phyloP scores from a whole-genome alignment of 1,140 invertebrate genomes.

The Homarus americanus region DNA sequence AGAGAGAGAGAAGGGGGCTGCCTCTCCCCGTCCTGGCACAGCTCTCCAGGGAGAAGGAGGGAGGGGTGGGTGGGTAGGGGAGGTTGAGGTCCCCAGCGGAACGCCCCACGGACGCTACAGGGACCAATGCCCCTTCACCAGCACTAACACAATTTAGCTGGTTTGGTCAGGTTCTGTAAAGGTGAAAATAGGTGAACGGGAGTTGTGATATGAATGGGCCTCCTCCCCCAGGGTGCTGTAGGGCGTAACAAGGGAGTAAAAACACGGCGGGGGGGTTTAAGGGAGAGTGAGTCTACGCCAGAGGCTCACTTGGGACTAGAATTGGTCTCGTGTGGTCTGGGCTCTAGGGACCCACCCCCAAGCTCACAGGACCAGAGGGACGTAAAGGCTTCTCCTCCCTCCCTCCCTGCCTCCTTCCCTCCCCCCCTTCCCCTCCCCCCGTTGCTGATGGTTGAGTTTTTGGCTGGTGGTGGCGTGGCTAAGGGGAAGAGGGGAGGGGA shows the following conservation, averaged over 20 bases:
- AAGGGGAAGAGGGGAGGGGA: background rate
- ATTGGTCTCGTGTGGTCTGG: slow-evolving; percentile 34
- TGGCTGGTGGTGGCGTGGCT: slow-evolving; percentile 26
- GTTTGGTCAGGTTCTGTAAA: slow-evolving; percentile 57
- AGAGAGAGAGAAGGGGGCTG: background rate
- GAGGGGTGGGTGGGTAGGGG: background rate
- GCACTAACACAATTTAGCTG: slow-evolving; percentile 59
- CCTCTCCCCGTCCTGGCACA: too few species aligned
- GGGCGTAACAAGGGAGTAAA: slow-evolving; percentile 55
- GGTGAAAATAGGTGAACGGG: slow-evolving; percentile 61
- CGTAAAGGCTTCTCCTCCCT: slow-evolving; percentile 26
- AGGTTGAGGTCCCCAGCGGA: background rate
- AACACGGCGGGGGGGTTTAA: slow-evolving; percentile 37
- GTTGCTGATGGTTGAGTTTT: slow-evolving; percentile 63
- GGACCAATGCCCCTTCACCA: slow-evolving; percentile 34
- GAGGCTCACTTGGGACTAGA: slow-evolving; percentile 29
- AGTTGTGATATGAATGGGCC: slow-evolving; percentile 64
- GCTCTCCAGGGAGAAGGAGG: background rate
- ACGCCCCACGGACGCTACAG: slow-evolving; percentile 4
- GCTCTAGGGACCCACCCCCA: slow-evolving; percentile 3
- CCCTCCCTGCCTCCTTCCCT: too few species aligned
- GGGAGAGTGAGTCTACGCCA: slow-evolving; percentile 47
- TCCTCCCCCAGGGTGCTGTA: slow-evolving; percentile 24
- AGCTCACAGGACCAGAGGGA: slow-evolving; percentile 17
- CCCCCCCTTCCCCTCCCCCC: too few species aligned